These are phyloP conservation scores for Emberiza fucata DNA, from an alignment of 2,113 vertebrate genomes.

Conservation along the genomic window DNA sequence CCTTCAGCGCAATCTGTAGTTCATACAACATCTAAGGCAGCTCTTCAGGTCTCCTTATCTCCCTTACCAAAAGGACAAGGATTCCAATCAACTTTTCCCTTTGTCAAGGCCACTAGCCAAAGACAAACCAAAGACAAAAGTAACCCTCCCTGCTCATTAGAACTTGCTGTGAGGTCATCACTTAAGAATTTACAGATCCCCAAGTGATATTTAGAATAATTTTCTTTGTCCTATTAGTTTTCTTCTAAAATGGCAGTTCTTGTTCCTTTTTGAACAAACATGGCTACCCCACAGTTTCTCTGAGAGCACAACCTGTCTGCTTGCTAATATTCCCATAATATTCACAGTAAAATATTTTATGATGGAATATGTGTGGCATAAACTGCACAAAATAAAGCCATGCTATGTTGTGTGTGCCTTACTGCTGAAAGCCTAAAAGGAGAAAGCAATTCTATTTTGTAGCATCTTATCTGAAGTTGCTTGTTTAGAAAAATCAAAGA, in stretches of 20 bases:
- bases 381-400: background rate
- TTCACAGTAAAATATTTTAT: background rate
- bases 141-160: background rate
- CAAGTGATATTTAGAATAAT: background rate
- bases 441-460: background rate
- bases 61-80: slow-evolving; percentile 3
- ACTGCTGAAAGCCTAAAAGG: background rate
- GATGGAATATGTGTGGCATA: background rate
- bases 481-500: background rate
- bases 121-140: background rate
- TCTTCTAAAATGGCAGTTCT: background rate
- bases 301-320: background rate
- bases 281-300: background rate
- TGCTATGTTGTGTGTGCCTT: background rate
- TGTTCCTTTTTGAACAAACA: background rate
- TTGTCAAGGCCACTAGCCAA: background rate
- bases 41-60: background rate
- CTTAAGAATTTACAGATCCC: slow-evolving; percentile 1
- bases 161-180: background rate
- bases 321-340: slow-evolving; percentile 6
- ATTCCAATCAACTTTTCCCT: slow-evolving; percentile 12
- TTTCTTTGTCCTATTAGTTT: background rate
- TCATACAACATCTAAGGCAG: background rate
- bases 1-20: background rate
- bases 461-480: background rate